Evolutionary conservation across 2,888 invertebrate species (phyloP).

Genomic region (Rhingia rostrata): DNA sequence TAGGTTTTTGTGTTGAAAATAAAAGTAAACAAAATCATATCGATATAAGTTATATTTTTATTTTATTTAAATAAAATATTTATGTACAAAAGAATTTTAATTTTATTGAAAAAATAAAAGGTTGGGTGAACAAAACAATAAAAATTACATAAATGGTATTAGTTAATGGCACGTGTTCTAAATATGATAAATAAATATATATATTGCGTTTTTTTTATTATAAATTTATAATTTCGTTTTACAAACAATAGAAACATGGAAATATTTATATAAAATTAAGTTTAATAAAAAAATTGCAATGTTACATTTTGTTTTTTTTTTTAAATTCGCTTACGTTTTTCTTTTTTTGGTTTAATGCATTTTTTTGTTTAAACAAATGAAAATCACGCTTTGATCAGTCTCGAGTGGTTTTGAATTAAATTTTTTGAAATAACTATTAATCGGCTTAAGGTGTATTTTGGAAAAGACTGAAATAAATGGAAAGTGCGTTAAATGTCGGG

Average conservation of each 20-base stretch:
- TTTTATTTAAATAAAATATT: conserved; percentile 10
- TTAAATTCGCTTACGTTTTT: conserved; percentile 36
- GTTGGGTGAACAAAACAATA: conserved; percentile 12
- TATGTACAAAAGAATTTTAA: conserved; percentile 42
- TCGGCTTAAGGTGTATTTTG: not conserved
- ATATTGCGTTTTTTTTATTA: conserved; percentile 43
- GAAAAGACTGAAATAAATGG: not conserved
- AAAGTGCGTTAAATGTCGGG: too few species aligned
- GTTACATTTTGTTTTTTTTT: not conserved
- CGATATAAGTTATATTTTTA: conserved; percentile 17
- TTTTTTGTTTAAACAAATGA: conserved; percentile 12
- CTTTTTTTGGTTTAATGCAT: conserved; percentile 61
- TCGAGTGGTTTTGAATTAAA: conserved; percentile 50
- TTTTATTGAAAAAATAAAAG: not conserved
- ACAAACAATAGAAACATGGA: conserved; percentile 18
- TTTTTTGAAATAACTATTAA: conserved; percentile 19
- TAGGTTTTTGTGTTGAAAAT: conserved; percentile 35
- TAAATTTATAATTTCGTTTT: conserved; percentile 26
- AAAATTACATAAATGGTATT: conserved; percentile 7
- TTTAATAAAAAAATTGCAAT: conserved; percentile 1
- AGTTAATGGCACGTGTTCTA: conserved; percentile 62
- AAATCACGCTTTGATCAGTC: conserved; percentile 60
- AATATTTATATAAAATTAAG: conserved; percentile 20
- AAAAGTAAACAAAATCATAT: conserved; percentile 18
- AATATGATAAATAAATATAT: conserved; percentile 48